These are phyloP conservation scores for Gambusia yucatana DNA, from an alignment of 2,797 vertebrate genomes.

Conservation along the genomic window DNA sequence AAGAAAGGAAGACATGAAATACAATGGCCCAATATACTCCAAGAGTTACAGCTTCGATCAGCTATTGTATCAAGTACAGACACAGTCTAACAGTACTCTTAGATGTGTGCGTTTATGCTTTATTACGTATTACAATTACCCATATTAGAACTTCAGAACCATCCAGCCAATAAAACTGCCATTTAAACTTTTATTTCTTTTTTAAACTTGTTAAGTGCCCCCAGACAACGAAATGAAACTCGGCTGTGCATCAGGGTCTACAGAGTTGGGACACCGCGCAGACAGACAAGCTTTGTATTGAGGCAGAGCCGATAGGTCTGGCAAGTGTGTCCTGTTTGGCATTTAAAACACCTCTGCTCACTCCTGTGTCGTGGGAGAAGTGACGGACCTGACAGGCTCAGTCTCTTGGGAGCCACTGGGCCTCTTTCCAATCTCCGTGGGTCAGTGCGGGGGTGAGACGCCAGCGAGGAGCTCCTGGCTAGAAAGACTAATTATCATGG, in stretches of 20 bases:
- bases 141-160: slow-evolving; percentile 30
- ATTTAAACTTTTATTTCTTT: slow-evolving; percentile 38
- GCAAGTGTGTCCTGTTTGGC: slow-evolving; percentile 79
- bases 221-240: slow-evolving; percentile 72
- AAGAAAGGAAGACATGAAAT: slow-evolving; percentile 28
- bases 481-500: slow-evolving; percentile 82
- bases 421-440: slow-evolving; percentile 80
- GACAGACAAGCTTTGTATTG: slow-evolving; percentile 74
- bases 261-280: slow-evolving; percentile 64
- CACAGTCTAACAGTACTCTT: background rate
- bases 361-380: slow-evolving; percentile 74
- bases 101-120: background rate
- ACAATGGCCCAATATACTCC: slow-evolving; percentile 28
- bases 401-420: slow-evolving; percentile 75
- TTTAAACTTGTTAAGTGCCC: slow-evolving; percentile 64
- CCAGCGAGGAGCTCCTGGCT: slow-evolving; percentile 76
- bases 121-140: slow-evolving; percentile 10
- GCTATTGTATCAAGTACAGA: background rate
- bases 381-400: slow-evolving; percentile 80
- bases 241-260: slow-evolving; percentile 71
- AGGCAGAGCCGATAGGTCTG: slow-evolving; percentile 73
- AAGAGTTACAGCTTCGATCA: background rate
- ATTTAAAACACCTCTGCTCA: slow-evolving; percentile 81
- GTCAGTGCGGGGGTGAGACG: slow-evolving; percentile 75
- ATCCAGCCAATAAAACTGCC: slow-evolving; percentile 46